Percentiles rank a stretch among this genome's conserved stretches.
These are phyloP conservation scores for Pandemis corylana DNA, from an alignment of 2,888 invertebrate species.

Conservation along the genomic window DNA sequence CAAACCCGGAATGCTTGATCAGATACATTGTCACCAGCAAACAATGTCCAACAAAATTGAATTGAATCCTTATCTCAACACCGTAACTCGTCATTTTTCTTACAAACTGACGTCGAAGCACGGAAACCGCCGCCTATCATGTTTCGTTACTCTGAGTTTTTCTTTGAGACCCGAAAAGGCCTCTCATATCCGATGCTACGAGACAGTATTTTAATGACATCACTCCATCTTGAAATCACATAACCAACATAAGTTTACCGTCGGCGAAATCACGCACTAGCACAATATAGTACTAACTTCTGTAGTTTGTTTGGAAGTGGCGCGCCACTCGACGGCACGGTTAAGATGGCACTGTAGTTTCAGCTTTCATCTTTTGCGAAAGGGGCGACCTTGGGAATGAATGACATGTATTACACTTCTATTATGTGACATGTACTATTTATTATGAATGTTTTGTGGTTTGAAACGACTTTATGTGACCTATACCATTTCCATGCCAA, in stretches of 20 bases:
- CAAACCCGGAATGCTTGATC: neutral
- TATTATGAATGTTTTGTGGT: conserved; percentile 9
- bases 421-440: conserved; percentile 13
- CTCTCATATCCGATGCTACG: conserved; percentile 36
- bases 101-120: conserved; percentile 21
- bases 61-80: neutral
- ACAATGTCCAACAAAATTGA: neutral
- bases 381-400: conserved; percentile 22
- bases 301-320: conserved; percentile 10
- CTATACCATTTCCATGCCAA: neutral
- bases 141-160: conserved; percentile 29
- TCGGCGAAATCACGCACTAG: conserved; percentile 11
- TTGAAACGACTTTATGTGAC: neutral
- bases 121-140: conserved; percentile 16
- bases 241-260: conserved; percentile 19
- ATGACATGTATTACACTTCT: conserved; percentile 25
- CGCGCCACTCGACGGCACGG: conserved; percentile 22
- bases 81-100: neutral
- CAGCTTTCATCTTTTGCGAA: conserved; percentile 32
- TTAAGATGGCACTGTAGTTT: conserved; percentile 24
- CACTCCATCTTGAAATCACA: conserved; percentile 33
- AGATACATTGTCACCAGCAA: neutral
- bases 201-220: conserved; percentile 41
- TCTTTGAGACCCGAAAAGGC: conserved; percentile 32
- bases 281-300: neutral